phyloP scores from a whole-genome alignment of 2,888 invertebrate species.

The Bombylius discolor region DNA sequence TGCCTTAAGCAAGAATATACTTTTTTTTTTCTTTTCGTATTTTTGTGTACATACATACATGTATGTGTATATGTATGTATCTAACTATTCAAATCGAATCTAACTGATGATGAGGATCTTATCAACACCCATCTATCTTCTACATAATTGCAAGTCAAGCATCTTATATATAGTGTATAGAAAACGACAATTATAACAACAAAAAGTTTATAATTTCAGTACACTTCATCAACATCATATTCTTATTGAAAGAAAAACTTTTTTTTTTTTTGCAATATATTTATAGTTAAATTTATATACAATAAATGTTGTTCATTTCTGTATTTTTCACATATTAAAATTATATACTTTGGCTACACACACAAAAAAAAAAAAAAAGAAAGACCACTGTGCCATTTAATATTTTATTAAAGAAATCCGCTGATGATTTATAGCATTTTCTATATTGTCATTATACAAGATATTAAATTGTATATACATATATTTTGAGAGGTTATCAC shows the following conservation, averaged over 20 bases:
- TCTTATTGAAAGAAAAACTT: background rate
- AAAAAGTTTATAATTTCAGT: too few relatives aligned
- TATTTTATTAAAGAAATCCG: background rate
- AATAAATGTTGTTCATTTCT: background rate
- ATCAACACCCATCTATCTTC: background rate
- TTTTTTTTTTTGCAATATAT: too few relatives aligned
- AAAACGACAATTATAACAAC: too few relatives aligned
- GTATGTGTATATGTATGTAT: too few relatives aligned
- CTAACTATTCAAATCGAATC: background rate
- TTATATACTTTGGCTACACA: too few relatives aligned
- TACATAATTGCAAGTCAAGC: background rate
- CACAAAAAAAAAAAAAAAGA: too few relatives aligned
- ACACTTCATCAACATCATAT: too few relatives aligned
- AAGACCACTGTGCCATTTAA: background rate
- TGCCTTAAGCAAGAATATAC: background rate
- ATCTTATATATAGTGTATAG: too few relatives aligned
- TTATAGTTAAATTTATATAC: background rate
- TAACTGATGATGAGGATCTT: background rate
- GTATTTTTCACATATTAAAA: background rate
- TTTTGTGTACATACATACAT: background rate
- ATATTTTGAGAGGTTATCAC: background rate
- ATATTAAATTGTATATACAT: background rate
- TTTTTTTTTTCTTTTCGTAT: background rate
- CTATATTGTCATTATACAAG: background rate
- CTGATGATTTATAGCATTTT: background rate